Conservation (phyloP, 1,140 invertebrate genomes). For the Anastatus disparis region DNA sequence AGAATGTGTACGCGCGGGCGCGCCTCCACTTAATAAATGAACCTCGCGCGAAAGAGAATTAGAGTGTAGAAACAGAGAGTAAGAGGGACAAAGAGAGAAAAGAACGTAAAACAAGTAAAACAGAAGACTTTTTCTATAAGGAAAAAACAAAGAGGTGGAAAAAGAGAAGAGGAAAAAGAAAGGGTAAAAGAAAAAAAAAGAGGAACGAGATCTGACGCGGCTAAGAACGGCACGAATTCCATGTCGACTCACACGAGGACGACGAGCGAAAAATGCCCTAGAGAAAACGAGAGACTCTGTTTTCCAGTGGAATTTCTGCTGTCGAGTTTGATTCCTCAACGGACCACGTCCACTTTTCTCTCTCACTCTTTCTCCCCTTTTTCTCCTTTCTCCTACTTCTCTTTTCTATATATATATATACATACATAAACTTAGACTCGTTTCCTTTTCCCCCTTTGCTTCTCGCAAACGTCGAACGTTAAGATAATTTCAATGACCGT, state of each 20-base stretch:
- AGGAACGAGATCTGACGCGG: constrained; percentile 19
- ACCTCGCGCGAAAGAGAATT: background rate
- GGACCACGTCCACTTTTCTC: constrained; percentile 30
- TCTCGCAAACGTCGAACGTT: background rate
- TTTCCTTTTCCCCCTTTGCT: background rate
- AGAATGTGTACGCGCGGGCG: background rate
- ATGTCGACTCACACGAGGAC: constrained; percentile 44
- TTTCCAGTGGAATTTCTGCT: constrained; percentile 32
- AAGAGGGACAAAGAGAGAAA: background rate
- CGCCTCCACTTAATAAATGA: constrained; percentile 31
- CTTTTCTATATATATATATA: background rate
- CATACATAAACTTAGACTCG: background rate
- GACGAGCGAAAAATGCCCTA: constrained; percentile 42
- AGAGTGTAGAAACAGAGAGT: constrained; percentile 13
- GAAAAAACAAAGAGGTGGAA: too few species aligned
- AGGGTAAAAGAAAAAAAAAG: background rate
- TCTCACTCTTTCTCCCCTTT: background rate
- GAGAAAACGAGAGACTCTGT: constrained; percentile 38
- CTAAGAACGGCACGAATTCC: constrained; percentile 33
- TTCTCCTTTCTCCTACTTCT: background rate
- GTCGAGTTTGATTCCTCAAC: constrained; percentile 31
- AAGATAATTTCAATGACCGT: constrained; percentile 31
- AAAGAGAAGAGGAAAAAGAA: constrained; percentile 23
- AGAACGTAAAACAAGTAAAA: too few species aligned
- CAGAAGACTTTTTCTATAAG: too few species aligned